Conservation (phyloP, 2,797 vertebrate species). For the Poecile montanus region DNA sequence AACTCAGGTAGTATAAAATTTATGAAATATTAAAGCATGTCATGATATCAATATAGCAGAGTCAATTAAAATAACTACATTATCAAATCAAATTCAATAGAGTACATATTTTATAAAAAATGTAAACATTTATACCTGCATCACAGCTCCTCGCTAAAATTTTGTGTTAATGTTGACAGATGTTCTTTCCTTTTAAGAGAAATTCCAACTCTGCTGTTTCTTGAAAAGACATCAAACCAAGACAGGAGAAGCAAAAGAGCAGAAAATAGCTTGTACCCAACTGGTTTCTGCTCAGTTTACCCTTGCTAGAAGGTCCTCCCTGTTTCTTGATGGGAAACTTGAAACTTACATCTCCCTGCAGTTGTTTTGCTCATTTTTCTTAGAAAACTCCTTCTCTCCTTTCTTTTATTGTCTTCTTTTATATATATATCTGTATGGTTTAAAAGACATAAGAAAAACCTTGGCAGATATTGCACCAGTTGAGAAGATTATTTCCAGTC, state of each 20-base stretch:
- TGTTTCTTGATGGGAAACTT: not conserved
- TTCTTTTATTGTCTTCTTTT: not conserved
- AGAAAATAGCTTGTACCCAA: not conserved
- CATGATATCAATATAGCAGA: not conserved
- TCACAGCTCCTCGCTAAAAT: not conserved
- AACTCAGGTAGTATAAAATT: not conserved
- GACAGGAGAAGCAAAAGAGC: not conserved
- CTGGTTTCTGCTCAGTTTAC: not conserved
- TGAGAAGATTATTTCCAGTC: not conserved
- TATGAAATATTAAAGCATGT: not conserved
- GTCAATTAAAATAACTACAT: not conserved
- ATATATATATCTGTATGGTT: not conserved
- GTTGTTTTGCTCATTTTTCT: not conserved
- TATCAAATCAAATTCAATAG: not conserved
- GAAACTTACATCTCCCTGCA: not conserved
- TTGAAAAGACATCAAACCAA: not conserved
- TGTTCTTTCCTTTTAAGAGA: not conserved
- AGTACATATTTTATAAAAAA: not conserved
- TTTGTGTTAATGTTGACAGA: not conserved
- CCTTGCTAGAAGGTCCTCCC: not conserved
- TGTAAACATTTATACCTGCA: not conserved
- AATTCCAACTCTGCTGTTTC: not conserved
- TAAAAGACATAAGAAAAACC: not conserved
- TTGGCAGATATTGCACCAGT: not conserved
- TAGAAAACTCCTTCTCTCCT: not conserved